Conservation (phyloP, 2,888 invertebrate species). For the Carabus problematicus region DNA sequence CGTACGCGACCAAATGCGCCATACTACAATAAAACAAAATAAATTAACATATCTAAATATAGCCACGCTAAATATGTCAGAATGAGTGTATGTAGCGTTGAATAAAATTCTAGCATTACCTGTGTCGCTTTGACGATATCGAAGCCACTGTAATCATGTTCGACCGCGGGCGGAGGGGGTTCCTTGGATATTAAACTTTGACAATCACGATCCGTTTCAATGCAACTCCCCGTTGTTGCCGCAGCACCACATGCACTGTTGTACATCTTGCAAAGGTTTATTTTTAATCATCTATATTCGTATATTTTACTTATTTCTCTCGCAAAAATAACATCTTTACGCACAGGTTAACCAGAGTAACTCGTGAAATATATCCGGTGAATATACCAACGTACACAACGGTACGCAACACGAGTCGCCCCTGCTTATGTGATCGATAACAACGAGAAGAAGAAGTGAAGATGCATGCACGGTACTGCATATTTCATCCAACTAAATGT, state of each 20-base stretch:
- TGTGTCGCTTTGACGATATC: constrained; percentile 96
- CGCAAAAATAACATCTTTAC: constrained; percentile 37
- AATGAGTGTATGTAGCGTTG: no score
- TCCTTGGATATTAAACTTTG: constrained; percentile 69
- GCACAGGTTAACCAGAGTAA: constrained; percentile 41
- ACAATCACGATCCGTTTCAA: constrained; percentile 68
- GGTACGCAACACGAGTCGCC: constrained; percentile 34
- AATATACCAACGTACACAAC: neutral
- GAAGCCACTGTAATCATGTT: constrained; percentile 80
- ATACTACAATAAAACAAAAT: constrained; percentile 65
- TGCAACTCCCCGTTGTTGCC: constrained; percentile 68
- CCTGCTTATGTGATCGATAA: constrained; percentile 36
- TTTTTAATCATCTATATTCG: constrained; percentile 36
- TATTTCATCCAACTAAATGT: neutral
- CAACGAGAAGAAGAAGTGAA: constrained; percentile 29
- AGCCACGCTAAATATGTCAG: neutral
- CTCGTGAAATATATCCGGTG: constrained; percentile 34
- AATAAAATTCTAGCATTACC: constrained; percentile 58
- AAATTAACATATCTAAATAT: neutral
- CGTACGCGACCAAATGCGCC: constrained; percentile 84
- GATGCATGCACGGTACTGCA: constrained; percentile 12
- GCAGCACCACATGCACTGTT: constrained; percentile 77
- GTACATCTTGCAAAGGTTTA: constrained; percentile 63
- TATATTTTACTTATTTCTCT: constrained; percentile 18
- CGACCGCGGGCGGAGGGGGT: constrained; percentile 68